Evolutionary conservation across 2,797 vertebrate species (phyloP).

Genomic region (Sebastes aleutianus): DNA sequence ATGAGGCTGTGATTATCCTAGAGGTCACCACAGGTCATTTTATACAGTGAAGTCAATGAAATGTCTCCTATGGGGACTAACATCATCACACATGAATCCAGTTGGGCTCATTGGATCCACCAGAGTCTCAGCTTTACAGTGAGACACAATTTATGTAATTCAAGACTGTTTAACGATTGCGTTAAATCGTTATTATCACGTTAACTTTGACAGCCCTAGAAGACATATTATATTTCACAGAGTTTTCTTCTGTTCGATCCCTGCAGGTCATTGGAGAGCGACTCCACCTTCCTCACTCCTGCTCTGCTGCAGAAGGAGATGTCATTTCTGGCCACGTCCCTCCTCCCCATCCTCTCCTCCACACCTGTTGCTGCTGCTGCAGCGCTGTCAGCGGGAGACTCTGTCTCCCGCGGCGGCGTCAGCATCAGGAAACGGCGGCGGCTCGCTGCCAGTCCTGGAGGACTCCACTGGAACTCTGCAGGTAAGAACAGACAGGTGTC

Average conservation of each 20-base stretch:
- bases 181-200: no score
- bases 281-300: slow-evolving; percentile 52
- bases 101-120: no score
- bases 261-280: slow-evolving; percentile 63
- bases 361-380: slow-evolving; percentile 31
- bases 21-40: no score
- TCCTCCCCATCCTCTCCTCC: slow-evolving; percentile 63
- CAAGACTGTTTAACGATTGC: no score
- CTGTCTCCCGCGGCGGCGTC: slow-evolving; percentile 42
- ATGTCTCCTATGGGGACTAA: no score
- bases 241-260: not conserved
- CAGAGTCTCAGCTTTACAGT: no score
- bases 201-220: no score
- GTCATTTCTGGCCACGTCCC: slow-evolving; percentile 48
- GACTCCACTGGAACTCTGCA: slow-evolving; percentile 82
- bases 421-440: slow-evolving; percentile 78
- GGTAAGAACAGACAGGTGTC: slow-evolving; percentile 53
- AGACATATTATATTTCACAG: not conserved
- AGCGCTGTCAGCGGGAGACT: not conserved
- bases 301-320: slow-evolving; percentile 50
- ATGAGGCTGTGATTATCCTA: no score
- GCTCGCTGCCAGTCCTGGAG: slow-evolving; percentile 80
- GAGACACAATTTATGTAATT: no score
- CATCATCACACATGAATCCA: no score
- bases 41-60: no score